phyloP scores from a whole-genome alignment of 2,888 invertebrate genomes.

The Trachelus iudaicus region DNA sequence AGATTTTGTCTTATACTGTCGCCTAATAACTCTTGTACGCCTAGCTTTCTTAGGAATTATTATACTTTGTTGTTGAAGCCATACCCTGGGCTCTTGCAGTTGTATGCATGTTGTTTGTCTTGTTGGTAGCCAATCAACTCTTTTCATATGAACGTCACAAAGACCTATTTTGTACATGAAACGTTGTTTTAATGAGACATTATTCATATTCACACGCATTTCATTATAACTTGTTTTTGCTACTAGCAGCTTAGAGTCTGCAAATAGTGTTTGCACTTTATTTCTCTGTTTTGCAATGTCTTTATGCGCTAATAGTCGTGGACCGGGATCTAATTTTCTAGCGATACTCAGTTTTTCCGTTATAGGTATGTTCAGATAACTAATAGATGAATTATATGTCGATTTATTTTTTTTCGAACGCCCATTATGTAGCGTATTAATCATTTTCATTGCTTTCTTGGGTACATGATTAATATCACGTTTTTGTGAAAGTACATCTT shows the following conservation, averaged over 20 bases:
- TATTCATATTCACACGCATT: not conserved
- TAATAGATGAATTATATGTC: not conserved
- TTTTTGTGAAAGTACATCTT: not conserved
- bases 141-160: conserved; percentile 11
- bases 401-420: not conserved
- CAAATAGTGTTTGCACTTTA: conserved; percentile 2
- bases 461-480: conserved; percentile 2
- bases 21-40: not conserved
- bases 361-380: not conserved
- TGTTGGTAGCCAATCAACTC: conserved; percentile 8
- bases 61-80: conserved; percentile 26
- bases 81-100: conserved; percentile 24
- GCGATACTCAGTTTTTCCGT: not conserved
- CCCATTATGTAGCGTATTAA: not conserved
- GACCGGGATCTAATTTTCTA: not conserved
- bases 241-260: conserved; percentile 16
- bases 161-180: conserved; percentile 18
- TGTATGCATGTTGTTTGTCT: conserved; percentile 14
- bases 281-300: not conserved
- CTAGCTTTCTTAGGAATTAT: conserved; percentile 20
- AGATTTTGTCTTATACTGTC: conserved; percentile 1
- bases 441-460: not conserved
- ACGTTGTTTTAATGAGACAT: conserved; percentile 11
- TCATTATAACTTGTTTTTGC: conserved; percentile 14
- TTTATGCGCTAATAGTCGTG: not conserved